Percentiles rank a stretch among this genome's conserved stretches.
phyloP scores from a whole-genome alignment of 2,113 vertebrate genomes.

The Sylvia atricapilla region DNA sequence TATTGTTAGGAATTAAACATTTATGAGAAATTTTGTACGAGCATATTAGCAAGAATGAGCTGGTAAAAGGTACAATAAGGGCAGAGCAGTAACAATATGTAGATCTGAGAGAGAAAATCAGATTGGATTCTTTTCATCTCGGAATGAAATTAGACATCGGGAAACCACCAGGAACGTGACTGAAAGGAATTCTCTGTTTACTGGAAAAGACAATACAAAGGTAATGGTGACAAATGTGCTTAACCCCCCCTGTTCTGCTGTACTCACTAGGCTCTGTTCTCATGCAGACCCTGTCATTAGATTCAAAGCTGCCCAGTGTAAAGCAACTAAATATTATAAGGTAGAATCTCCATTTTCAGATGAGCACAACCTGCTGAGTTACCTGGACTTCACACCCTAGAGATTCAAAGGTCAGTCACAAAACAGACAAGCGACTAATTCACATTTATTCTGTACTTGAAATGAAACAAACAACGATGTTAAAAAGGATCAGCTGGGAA shows the following conservation, averaged over 20 bases:
- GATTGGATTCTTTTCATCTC: constrained; percentile 6
- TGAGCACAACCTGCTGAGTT: not conserved
- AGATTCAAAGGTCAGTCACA: not conserved
- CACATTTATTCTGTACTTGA: constrained; percentile 18
- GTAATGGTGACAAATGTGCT: not conserved
- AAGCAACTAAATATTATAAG: not conserved
- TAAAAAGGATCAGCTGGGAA: not conserved
- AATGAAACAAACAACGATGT: not conserved
- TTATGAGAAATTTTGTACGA: constrained; percentile 56
- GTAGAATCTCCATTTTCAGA: not conserved
- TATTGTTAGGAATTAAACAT: constrained; percentile 60
- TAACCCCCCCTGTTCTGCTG: not conserved
- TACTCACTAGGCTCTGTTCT: not conserved
- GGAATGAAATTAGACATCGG: not conserved
- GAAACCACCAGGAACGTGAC: not conserved
- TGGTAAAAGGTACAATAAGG: not conserved
- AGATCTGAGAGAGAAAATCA: constrained; percentile 25
- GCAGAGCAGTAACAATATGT: not conserved
- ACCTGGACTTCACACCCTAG: not conserved
- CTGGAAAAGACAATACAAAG: not conserved
- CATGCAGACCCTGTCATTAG: not conserved
- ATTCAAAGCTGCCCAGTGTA: not conserved
- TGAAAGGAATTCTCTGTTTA: not conserved
- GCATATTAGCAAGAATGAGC: constrained; percentile 45
- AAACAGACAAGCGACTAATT: not conserved